Base-by-base conservation (phyloP, 2,797 vertebrate genomes). In the Melanotaenia parkinsoni region DNA sequence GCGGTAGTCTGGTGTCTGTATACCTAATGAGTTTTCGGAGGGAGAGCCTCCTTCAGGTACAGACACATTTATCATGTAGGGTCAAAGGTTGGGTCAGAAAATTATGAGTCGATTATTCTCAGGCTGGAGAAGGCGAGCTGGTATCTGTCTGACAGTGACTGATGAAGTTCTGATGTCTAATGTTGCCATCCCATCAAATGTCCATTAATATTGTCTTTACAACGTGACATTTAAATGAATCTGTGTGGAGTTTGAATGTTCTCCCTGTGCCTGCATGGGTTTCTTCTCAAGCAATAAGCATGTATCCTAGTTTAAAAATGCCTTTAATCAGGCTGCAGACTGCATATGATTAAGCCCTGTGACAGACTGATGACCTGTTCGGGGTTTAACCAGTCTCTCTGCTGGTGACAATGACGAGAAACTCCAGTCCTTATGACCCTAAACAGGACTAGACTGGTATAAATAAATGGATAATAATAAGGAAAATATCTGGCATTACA, bases 21-120 rank as follows among this genome's bases (percentile, higher is more conserved):
- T 88, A 45, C 47, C 38, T 88, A 92, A 92, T 86, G 85, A 83
- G 66, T 40, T 68, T 83, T 75, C 71, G 60, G 74, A 70, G 62
- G 82, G 65, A 58, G 69, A 57, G 76, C 65, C 53, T 80, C 77
- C 67, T 84, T 57, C 72, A 69, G 65, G 74, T 76, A 81, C 80
- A 88, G 84, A 86, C 78, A 35, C 89, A 92, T 92, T 79, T 70
- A 91, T 93, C 91, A 92, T 79, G 53, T 54, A n/a, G 50, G 85
- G 82, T 87, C 81, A 88, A 81, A 90, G 89, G 89, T 76, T n/a
- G 50, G 18, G 28, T 28, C 26, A 16, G 69, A 63, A 79, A 80
- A 86, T 86, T 77, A 92, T 73, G 83, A 88, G 72, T 80, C 56
- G 43, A 91, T 92, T 87, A 92, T 83, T 87, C 63, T 76, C 69